Conservation (phyloP, 2,888 invertebrate genomes). For the Glyphotaelius pellucidus region DNA sequence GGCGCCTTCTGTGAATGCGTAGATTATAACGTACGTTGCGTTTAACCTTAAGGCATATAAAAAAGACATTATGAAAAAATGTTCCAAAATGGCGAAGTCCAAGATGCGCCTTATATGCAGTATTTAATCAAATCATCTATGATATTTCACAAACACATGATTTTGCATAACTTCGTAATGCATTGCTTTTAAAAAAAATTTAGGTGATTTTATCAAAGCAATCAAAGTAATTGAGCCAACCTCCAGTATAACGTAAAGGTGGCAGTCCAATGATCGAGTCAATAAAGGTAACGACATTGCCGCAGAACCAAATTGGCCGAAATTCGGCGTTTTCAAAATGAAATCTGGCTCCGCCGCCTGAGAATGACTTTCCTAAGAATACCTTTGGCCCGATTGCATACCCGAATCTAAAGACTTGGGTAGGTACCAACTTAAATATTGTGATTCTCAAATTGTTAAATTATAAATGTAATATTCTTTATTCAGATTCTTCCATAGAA, state of each 20-base stretch:
- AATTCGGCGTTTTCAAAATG: slow-evolving; percentile 38
- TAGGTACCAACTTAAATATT: not conserved
- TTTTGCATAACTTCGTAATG: no score
- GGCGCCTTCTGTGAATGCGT: no score
- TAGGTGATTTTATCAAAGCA: not conserved
- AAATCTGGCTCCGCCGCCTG: slow-evolving; percentile 12
- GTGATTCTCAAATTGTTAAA: not conserved
- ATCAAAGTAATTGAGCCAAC: not conserved
- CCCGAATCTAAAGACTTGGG: not conserved
- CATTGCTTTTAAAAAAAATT: not conserved
- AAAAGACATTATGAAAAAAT: no score
- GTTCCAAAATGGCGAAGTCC: no score
- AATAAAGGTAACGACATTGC: slow-evolving; percentile 25
- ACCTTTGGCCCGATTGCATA: not conserved
- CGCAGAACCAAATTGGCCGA: slow-evolving; percentile 36
- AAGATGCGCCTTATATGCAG: no score
- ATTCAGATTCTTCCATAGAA: no score
- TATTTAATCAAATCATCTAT: no score
- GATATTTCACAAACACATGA: no score
- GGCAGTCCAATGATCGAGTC: not conserved
- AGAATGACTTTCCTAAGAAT: slow-evolving; percentile 26
- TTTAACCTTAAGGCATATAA: no score
- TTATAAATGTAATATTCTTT: no score
- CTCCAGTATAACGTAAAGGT: not conserved
- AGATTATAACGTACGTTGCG: no score